These are phyloP conservation scores for Nautilus pompilius DNA, from an alignment of 1,140 invertebrate species.

Conservation along the genomic window DNA sequence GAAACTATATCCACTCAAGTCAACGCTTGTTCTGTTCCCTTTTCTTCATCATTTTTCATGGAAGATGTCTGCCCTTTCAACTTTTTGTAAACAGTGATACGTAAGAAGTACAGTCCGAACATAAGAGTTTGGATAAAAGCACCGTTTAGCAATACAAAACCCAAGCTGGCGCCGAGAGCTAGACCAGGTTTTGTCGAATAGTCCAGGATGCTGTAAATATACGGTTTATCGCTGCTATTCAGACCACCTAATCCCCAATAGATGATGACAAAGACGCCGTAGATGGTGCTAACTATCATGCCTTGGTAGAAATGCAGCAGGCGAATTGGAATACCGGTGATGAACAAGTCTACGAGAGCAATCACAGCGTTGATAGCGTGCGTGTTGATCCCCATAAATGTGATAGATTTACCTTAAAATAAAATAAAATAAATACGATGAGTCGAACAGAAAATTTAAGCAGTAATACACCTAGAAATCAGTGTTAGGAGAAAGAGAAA, in stretches of 20 bases:
- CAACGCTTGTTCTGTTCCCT: too few species aligned
- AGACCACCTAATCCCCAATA: constrained; percentile 71
- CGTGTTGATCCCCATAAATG: constrained; percentile 24
- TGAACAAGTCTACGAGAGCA: constrained; percentile 70
- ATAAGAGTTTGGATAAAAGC: constrained; percentile 32
- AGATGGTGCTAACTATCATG: constrained; percentile 62
- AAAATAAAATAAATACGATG: neutral
- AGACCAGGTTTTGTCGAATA: constrained; percentile 26
- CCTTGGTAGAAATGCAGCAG: constrained; percentile 71
- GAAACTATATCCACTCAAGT: too few species aligned
- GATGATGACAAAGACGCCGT: constrained; percentile 69
- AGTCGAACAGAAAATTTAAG: too few species aligned
- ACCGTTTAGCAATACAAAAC: constrained; percentile 20
- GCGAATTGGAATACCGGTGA: constrained; percentile 68
- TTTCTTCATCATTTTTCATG: too few species aligned
- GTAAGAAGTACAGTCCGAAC: constrained; percentile 33
- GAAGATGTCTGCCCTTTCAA: too few species aligned
- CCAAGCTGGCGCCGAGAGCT: constrained; percentile 17
- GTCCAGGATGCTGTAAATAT: constrained; percentile 49
- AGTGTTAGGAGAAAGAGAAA: neutral
- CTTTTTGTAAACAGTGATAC: constrained; percentile 3
- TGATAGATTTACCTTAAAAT: constrained; percentile 16
- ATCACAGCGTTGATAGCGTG: constrained; percentile 72
- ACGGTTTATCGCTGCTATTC: constrained; percentile 52
- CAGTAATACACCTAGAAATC: neutral